Evolutionary conservation across 2,797 vertebrate genomes (phyloP).

Genomic region (Acanthopagrus latus): DNA sequence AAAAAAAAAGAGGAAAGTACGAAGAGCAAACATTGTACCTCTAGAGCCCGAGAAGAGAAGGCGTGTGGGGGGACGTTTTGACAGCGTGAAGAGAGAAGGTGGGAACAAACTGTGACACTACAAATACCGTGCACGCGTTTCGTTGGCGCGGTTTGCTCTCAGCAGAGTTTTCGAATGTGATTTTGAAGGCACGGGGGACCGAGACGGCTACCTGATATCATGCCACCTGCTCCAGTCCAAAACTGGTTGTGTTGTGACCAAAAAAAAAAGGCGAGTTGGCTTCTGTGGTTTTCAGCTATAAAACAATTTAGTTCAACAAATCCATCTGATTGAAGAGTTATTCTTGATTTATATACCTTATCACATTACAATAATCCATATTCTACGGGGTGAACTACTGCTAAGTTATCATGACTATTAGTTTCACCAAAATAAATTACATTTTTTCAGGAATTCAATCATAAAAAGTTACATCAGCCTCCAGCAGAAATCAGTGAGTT

Average conservation of each 20-base stretch:
- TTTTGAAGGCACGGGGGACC: constrained; percentile 27
- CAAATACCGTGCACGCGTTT: constrained; percentile 56
- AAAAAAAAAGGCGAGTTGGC: background rate
- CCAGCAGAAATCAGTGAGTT: constrained; percentile 6
- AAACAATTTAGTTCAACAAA: background rate
- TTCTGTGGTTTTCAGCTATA: constrained; percentile 13
- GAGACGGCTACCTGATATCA: constrained; percentile 33
- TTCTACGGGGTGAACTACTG: background rate
- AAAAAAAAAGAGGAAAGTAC: constrained; percentile 6
- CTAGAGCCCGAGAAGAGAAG: constrained; percentile 45
- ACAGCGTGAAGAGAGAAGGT: constrained; percentile 59
- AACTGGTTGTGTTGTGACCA: constrained; percentile 1
- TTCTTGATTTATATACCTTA: background rate
- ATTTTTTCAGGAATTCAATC: background rate
- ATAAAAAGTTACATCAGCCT: constrained; percentile 1
- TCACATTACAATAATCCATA: background rate
- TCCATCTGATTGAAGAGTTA: background rate
- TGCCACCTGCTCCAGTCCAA: constrained; percentile 12
- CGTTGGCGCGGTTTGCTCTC: constrained; percentile 24
- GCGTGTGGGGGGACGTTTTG: constrained; percentile 57
- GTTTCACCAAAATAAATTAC: background rate
- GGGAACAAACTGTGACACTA: constrained; percentile 61
- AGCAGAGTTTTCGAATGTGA: constrained; percentile 40
- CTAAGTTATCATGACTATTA: background rate
- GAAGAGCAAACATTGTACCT: constrained; percentile 47